phyloP scores from a whole-genome alignment of 2,113 vertebrate genomes.

The Tautogolabrus adspersus region DNA sequence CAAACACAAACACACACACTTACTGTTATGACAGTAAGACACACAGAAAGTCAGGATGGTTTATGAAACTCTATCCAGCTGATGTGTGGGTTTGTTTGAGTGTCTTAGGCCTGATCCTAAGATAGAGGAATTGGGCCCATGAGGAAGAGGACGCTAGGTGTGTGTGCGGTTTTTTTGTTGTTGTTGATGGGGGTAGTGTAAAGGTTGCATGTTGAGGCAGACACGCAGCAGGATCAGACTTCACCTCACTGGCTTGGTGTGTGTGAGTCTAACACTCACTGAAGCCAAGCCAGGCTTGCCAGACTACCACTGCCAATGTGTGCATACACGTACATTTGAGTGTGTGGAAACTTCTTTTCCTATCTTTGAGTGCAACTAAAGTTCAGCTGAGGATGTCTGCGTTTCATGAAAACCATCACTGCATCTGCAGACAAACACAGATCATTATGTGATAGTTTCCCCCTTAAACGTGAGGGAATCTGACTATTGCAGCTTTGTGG shows the following conservation, averaged over 20 bases:
- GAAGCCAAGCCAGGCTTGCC: constrained; percentile 41
- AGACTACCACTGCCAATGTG: constrained; percentile 30
- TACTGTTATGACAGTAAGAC: constrained; percentile 58
- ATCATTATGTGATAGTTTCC: constrained; percentile 50
- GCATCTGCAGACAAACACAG: constrained; percentile 52
- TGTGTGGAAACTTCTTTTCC: constrained; percentile 63
- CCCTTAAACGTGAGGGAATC: constrained; percentile 63
- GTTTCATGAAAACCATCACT: constrained; percentile 67
- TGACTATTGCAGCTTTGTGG: constrained; percentile 43
- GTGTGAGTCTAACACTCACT: constrained; percentile 31
- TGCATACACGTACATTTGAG: constrained; percentile 27
- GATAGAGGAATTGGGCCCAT: constrained; percentile 13
- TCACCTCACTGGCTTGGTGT: constrained; percentile 64
- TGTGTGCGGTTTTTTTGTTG: constrained; percentile 8
- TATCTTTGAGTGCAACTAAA: constrained; percentile 59
- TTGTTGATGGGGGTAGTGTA: constrained; percentile 43
- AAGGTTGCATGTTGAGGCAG: constrained; percentile 58
- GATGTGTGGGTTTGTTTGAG: constrained; percentile 58
- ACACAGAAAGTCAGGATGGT: constrained; percentile 52
- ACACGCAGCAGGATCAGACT: constrained; percentile 53
- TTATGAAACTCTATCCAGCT: constrained; percentile 48
- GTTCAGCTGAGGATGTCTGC: constrained; percentile 72
- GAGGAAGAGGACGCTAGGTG: constrained; percentile 15
- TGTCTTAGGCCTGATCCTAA: constrained; percentile 41
- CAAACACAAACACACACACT: constrained; percentile 43